Conservation (phyloP, 2,797 vertebrate genomes). For the Sebastes paucispinis region DNA sequence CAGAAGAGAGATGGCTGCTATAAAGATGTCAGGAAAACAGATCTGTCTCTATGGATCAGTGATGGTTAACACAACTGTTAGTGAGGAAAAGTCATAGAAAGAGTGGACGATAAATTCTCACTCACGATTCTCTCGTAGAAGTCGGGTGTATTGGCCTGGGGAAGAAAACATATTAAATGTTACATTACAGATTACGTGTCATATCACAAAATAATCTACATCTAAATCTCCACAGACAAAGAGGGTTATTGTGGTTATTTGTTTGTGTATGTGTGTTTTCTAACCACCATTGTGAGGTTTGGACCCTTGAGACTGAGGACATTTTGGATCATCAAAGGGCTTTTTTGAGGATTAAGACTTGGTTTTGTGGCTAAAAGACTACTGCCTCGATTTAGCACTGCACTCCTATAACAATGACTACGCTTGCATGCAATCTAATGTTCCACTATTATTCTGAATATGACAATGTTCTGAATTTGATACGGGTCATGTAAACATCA, state of each 20-base stretch:
- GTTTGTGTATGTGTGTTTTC: background rate
- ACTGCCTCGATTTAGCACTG: no score
- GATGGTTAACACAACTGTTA: background rate
- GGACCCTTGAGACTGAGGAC: background rate
- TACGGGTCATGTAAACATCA: no score
- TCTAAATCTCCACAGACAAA: background rate
- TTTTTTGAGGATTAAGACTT: background rate
- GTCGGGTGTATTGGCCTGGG: constrained; percentile 87
- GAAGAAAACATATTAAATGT: constrained; percentile 42
- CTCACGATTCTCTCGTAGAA: constrained; percentile 91
- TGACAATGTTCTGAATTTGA: no score
- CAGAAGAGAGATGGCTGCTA: constrained; percentile 8
- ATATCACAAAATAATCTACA: background rate
- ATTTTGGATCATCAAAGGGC: background rate
- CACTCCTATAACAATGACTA: background rate
- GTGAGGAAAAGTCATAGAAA: background rate
- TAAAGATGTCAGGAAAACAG: background rate
- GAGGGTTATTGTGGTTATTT: background rate
- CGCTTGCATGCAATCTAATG: accelerated
- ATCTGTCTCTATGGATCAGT: background rate
- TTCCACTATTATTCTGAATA: no score
- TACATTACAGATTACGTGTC: background rate
- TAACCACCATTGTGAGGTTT: background rate
- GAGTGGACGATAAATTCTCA: background rate
- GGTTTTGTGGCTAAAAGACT: background rate